Evolutionary conservation across 2,888 invertebrate species (phyloP).

Genomic region (Idaea biselata): DNA sequence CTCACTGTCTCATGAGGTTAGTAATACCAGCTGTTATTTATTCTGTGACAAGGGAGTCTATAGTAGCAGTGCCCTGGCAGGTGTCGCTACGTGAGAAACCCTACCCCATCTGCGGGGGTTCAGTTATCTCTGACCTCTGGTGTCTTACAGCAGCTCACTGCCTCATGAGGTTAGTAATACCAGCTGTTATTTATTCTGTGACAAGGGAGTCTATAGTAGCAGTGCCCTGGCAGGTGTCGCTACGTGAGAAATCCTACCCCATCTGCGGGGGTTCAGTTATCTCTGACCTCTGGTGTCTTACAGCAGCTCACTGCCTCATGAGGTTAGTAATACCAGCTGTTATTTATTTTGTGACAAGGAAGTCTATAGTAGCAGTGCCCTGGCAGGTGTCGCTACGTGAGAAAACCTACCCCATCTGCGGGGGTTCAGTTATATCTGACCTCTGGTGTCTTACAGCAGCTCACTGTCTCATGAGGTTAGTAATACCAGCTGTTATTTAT

Average conservation of each 20-base stretch:
- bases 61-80: slow-evolving; percentile 78
- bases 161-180: slow-evolving; percentile 49
- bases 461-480: slow-evolving; percentile 67
- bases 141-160: slow-evolving; percentile 78
- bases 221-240: slow-evolving; percentile 78
- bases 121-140: slow-evolving; percentile 69
- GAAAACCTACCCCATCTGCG: slow-evolving; percentile 73
- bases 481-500: too few relatives aligned
- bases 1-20: slow-evolving; percentile 70
- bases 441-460: slow-evolving; percentile 75
- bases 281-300: slow-evolving; percentile 67
- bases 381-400: slow-evolving; percentile 77
- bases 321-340: slow-evolving; percentile 44
- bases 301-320: slow-evolving; percentile 75
- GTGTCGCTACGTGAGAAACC: slow-evolving; percentile 70
- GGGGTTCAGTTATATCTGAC: slow-evolving; percentile 72
- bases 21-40: not conserved
- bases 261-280: slow-evolving; percentile 78
- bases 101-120: slow-evolving; percentile 77
- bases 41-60: slow-evolving; percentile 43
- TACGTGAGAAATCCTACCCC: slow-evolving; percentile 68
- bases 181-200: not conserved
- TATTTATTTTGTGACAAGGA: too few relatives aligned
- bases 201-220: slow-evolving; percentile 60
- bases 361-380: slow-evolving; percentile 73